Conservation (phyloP, 2,888 invertebrate genomes). For the Fissipunctia ypsillon region DNA sequence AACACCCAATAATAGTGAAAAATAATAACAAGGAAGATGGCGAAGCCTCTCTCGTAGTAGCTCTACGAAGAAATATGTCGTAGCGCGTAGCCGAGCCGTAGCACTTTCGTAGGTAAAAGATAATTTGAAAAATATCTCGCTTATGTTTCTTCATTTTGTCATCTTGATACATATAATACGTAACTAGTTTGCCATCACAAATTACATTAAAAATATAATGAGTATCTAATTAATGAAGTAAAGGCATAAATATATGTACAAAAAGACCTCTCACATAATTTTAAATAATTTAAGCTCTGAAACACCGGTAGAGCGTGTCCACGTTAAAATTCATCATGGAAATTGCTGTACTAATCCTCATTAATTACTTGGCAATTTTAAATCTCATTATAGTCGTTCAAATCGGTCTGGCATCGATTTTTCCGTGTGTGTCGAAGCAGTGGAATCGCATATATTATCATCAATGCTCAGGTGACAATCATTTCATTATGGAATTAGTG, state of each 20-base stretch:
- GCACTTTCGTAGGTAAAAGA: conserved; percentile 27
- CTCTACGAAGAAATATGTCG: not conserved
- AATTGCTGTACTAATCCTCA: conserved; percentile 82
- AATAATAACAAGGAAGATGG: not conserved
- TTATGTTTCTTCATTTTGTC: not conserved
- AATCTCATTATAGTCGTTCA: conserved; percentile 87
- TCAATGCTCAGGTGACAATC: conserved; percentile 79
- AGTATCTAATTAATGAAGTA: too few species aligned
- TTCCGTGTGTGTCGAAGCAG: conserved; percentile 73
- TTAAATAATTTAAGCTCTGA: conserved; percentile 34
- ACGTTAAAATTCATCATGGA: conserved; percentile 71
- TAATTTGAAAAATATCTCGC: not conserved
- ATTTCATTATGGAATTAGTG: conserved; percentile 60
- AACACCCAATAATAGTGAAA: not conserved
- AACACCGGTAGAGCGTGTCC: conserved; percentile 40
- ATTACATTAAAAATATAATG: conserved; percentile 10
- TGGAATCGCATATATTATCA: conserved; percentile 85
- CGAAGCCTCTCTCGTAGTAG: not conserved
- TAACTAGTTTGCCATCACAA: not conserved
- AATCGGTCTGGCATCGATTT: conserved; percentile 88
- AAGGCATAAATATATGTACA: not conserved
- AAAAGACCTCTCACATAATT: conserved; percentile 30
- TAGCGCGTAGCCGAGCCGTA: conserved; percentile 25
- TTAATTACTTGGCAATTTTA: conserved; percentile 87
- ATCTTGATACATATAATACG: too few species aligned